Base-by-base conservation (phyloP, 2,888 invertebrate genomes). In the Brachylomia viminalis region DNA sequence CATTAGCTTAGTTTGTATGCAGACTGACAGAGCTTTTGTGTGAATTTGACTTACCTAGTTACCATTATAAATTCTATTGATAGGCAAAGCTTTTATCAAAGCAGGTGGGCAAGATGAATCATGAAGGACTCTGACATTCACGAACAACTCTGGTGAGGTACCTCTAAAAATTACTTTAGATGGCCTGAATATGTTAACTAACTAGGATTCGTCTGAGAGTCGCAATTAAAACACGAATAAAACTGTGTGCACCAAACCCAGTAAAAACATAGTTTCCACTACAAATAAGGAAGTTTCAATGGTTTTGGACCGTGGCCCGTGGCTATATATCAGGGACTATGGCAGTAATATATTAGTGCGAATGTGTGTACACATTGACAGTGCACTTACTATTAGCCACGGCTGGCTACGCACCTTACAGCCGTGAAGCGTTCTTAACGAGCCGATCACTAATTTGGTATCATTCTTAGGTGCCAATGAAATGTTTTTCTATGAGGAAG, bases 311-410 rank as follows among this genome's bases (percentile, higher is more conserved):
- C 23, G n/a, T 59, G 77, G 77, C 74, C 30, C 23, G 49, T 17
- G 49, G 27, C 52, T 49, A 81, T 84, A 74, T 59, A 77, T 84
- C 75, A 84, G 64, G 72, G 27, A 66, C 75, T 77, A 62, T 73
- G 62, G 65, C 65, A 69, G 69, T 78, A 75, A 84, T 83, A 77
- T 78, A 75, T 86, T 72, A 81, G 54, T 69, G 17, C 64, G 38
- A 83, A 75, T 72, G 78, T 79, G 68, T 86, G 64, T 77, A 77
- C 82, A 81, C 84, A 84, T 78, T 84, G 84, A 79, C 79, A 81
- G 69, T 76, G 70, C 83, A 84, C 81, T 79, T 81, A 86, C 86
- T 86, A 84, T 87, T 87, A 87, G 84, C 65, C n/a, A 87, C 86
- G 87, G 87, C 80, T 79, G 83, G 76, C 71, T 86, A 74, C 59